A percentile compares a stretch with the other conserved stretches of the same genome.
These are phyloP conservation scores for Aptenodytes patagonicus DNA, from an alignment of 2,113 vertebrate genomes.

Conservation along the genomic window DNA sequence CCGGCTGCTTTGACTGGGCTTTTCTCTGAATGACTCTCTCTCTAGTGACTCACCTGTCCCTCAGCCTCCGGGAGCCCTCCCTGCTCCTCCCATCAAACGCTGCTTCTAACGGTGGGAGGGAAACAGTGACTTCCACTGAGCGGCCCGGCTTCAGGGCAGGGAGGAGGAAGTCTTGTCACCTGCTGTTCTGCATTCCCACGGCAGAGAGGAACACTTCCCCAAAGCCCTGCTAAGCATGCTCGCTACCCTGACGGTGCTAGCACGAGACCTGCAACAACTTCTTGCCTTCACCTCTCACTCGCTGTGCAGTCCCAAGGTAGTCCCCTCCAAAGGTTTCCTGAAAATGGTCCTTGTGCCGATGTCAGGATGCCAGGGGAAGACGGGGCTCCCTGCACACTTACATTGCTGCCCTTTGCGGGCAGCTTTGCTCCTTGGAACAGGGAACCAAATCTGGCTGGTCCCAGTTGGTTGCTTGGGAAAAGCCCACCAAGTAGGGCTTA, in stretches of 20 bases:
- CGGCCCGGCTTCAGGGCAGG: neutral
- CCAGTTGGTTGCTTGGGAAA: neutral
- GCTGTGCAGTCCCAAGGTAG: neutral
- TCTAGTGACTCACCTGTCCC: conserved; percentile 71
- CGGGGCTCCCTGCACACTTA: neutral
- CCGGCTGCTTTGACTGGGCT: conserved; percentile 72
- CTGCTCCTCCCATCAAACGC: conserved; percentile 6
- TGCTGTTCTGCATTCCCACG: neutral
- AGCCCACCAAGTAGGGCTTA: neutral
- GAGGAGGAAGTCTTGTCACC: conserved; percentile 9
- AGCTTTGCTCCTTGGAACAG: neutral
- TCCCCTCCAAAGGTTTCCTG: neutral
- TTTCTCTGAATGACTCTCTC: conserved; percentile 74
- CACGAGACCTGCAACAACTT: neutral
- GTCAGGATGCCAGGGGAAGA: neutral
- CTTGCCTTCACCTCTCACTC: neutral
- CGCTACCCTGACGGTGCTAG: neutral
- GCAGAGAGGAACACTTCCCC: neutral
- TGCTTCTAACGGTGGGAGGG: neutral
- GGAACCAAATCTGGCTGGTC: neutral
- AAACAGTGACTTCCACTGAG: neutral
- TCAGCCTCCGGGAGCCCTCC: conserved; percentile 57
- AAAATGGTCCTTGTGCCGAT: rapidly evolving
- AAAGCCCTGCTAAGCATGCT: neutral
- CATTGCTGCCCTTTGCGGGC: neutral